Percentiles rank a stretch among this genome's conserved stretches.
phyloP scores from a whole-genome alignment of 1,140 invertebrate species.

The Adoxophyes honmai region DNA sequence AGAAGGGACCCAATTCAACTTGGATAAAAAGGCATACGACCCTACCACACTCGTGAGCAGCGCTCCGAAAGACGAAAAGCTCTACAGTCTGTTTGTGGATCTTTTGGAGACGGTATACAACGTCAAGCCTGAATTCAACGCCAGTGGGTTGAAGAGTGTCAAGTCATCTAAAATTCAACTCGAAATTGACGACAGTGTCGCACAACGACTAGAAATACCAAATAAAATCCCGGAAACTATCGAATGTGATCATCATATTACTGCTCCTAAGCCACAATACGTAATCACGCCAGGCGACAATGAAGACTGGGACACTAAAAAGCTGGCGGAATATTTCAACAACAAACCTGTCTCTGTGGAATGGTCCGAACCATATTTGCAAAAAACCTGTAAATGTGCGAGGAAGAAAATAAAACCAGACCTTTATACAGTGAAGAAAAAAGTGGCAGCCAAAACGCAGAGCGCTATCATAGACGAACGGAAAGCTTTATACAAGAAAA shows the following conservation, averaged over 20 bases:
- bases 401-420: conserved; percentile 18
- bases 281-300: too few relatives aligned
- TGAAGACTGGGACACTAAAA: too few relatives aligned
- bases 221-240: not conserved
- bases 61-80: conserved; percentile 26
- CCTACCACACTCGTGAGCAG: conserved; percentile 29
- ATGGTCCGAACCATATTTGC: conserved; percentile 18
- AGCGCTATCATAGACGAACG: too few relatives aligned
- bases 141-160: not conserved
- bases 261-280: too few relatives aligned
- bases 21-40: conserved; percentile 28
- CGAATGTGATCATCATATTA: too few relatives aligned
- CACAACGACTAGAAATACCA: conserved; percentile 30
- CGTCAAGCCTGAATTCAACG: conserved; percentile 23
- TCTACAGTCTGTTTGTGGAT: conserved; percentile 51
- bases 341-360: conserved; percentile 15
- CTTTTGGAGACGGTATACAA: conserved; percentile 47
- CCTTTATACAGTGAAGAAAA: conserved; percentile 21
- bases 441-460: conserved; percentile 19
- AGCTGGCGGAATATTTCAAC: not conserved
- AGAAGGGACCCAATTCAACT: conserved; percentile 24
- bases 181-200: conserved; percentile 38
- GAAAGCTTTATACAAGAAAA: conserved; percentile 18
- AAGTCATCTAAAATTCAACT: conserved; percentile 24
- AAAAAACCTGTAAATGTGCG: conserved; percentile 18